Evolutionary conservation across 2,797 vertebrate species (phyloP).

Genomic region (Rhynchotus rufescens): DNA sequence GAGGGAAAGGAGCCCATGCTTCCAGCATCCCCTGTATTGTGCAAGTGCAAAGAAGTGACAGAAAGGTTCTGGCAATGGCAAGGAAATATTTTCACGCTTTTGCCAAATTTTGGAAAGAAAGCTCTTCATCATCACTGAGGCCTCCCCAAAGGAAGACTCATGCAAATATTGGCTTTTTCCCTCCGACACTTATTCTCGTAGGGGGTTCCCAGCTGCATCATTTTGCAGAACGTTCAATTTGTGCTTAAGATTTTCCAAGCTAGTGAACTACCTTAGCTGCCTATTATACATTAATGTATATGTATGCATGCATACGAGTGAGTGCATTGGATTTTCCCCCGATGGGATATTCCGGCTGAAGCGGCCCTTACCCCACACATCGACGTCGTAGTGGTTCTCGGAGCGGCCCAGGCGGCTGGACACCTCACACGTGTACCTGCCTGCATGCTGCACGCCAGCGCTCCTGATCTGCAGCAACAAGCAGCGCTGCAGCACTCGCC

Average conservation of each 20-base stretch:
- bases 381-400: slow-evolving; percentile 70
- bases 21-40: accelerated
- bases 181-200: not conserved
- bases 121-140: not conserved
- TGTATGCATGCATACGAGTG: accelerated
- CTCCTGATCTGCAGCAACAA: slow-evolving; percentile 72
- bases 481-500: not conserved
- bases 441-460: slow-evolving; percentile 56
- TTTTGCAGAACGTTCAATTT: not conserved
- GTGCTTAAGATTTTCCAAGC: not conserved
- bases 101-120: not conserved
- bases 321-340: not conserved
- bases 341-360: accelerated
- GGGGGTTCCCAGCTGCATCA: not conserved
- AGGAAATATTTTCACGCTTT: not conserved
- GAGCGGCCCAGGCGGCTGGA: slow-evolving; percentile 47
- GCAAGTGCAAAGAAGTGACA: not conserved
- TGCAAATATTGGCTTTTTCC: not conserved
- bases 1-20: accelerated
- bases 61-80: not conserved
- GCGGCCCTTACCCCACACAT: slow-evolving; percentile 75
- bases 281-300: not conserved
- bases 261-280: not conserved
- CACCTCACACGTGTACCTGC: slow-evolving; percentile 72
- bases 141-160: not conserved